phyloP scores from a whole-genome alignment of 2,888 invertebrate species.

The Drymonia ruficornis region DNA sequence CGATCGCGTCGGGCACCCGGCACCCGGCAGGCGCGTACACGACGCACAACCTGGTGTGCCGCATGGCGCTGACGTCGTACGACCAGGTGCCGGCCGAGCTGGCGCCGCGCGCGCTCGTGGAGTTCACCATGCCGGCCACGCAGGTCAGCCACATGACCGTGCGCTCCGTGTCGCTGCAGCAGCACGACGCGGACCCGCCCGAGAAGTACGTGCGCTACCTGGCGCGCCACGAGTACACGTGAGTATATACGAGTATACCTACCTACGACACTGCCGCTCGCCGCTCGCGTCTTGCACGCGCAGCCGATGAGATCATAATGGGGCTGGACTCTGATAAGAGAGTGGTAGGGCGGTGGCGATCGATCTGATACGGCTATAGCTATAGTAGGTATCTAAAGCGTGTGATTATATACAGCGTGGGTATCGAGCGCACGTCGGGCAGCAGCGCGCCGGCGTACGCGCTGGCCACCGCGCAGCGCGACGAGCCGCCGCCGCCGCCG shows the following conservation, averaged over 20 bases:
- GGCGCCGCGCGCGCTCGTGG: conserved; percentile 94
- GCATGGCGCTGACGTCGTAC: conserved; percentile 97
- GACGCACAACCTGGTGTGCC: conserved; percentile 97
- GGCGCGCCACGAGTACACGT: conserved; percentile 97
- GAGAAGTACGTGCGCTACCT: conserved; percentile 99
- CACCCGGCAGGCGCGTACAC: conserved; percentile 94
- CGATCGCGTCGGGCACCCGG: not conserved
- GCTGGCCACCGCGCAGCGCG: conserved; percentile 50
- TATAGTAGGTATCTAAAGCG: too few relatives aligned
- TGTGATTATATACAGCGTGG: conserved; percentile 85
- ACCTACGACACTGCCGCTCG: too few relatives aligned
- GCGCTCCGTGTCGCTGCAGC: conserved; percentile 95
- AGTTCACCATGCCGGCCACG: conserved; percentile 99
- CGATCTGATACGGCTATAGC: too few relatives aligned
- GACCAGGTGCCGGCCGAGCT: conserved; percentile 98
- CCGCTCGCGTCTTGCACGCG: too few relatives aligned
- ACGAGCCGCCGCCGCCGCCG: conserved; percentile 41
- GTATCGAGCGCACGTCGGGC: conserved; percentile 92
- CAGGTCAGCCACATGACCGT: conserved; percentile 96
- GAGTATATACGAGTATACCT: conserved; percentile 46
- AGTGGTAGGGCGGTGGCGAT: too few relatives aligned
- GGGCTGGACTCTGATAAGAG: too few relatives aligned
- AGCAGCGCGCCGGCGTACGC: conserved; percentile 70
- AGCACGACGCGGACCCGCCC: conserved; percentile 96
- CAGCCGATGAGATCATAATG: too few relatives aligned